Percentiles rank a stretch among this genome's conserved stretches.
Evolutionary conservation across 2,113 vertebrate species (phyloP).

Genomic region (Danio rerio): GRCz12tu NC_133195.1:25454001-25454500

Average conservation of each 20-base stretch:
- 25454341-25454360: background rate
- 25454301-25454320: constrained; percentile 43
- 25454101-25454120: constrained; percentile 36
- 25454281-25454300: constrained; percentile 51
- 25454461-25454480: background rate
- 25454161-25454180: constrained; percentile 29
- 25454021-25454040: background rate
- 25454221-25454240: constrained; percentile 63
- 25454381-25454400: background rate
- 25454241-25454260: constrained; percentile 56
- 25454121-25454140: constrained; percentile 10
- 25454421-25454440: background rate
- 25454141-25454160: constrained; percentile 38
- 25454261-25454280: constrained; percentile 65
- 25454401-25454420: background rate
- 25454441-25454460: background rate
- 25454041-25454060: background rate
- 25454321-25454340: constrained; percentile 1
- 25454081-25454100: constrained; percentile 32
- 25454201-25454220: constrained; percentile 67
- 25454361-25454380: constrained; percentile 17
- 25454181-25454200: constrained; percentile 37
- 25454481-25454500: constrained; percentile 8
- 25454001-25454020: constrained; percentile 21
- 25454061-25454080: background rate